These are phyloP conservation scores for Monochamus alternatus DNA, from an alignment of 2,888 invertebrate genomes.

Conservation along the genomic window DNA sequence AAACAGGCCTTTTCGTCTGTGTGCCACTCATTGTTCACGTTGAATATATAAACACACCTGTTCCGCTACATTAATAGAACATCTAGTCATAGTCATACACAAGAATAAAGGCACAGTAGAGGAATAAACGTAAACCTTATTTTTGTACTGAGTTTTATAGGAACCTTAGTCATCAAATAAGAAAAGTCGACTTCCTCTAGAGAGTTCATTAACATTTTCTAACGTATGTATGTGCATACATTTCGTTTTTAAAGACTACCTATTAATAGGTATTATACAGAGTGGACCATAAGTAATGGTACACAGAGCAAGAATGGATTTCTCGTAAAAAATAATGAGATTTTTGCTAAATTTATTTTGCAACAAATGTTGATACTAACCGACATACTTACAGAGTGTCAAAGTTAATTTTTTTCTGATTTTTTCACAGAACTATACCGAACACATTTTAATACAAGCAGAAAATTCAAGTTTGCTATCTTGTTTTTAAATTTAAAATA, in stretches of 20 bases:
- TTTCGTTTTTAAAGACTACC: conserved; percentile 32
- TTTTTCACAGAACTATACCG: too few species aligned
- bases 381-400: too few species aligned
- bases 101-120: neutral
- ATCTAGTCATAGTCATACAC: neutral
- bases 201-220: conserved; percentile 32
- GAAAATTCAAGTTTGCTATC: too few species aligned
- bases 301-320: too few species aligned
- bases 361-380: too few species aligned
- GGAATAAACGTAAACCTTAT: conserved; percentile 21
- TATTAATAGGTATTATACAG: conserved; percentile 27
- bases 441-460: too few species aligned
- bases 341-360: too few species aligned
- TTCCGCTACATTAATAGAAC: neutral
- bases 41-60: conserved; percentile 6
- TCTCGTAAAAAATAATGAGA: too few species aligned
- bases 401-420: too few species aligned
- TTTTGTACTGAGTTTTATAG: conserved; percentile 10
- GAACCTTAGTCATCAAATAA: conserved; percentile 17
- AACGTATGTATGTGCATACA: conserved; percentile 9
- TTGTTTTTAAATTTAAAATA: too few species aligned
- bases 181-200: conserved; percentile 16
- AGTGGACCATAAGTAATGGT: neutral
- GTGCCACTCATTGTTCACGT: too few species aligned
- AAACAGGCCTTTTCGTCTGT: too few species aligned